Percentiles rank a stretch among this genome's conserved stretches.
Evolutionary conservation across 2,113 vertebrate species (phyloP).

Genomic region (Nymphicus hollandicus): DNA sequence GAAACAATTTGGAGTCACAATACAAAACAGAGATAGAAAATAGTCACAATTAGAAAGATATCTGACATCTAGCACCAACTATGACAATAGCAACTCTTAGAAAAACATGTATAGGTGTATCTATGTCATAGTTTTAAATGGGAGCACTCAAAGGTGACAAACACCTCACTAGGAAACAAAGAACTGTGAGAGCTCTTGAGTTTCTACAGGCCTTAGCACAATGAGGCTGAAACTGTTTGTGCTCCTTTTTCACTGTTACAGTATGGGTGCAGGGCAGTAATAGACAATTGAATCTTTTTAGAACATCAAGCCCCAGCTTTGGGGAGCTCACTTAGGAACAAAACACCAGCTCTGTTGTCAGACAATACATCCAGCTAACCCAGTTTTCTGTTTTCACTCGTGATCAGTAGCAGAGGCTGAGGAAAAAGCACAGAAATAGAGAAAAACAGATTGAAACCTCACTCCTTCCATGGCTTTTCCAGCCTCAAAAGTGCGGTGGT

Average conservation of each 20-base stretch:
- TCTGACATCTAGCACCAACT: not conserved
- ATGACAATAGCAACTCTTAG: not conserved
- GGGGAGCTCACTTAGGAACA: not conserved
- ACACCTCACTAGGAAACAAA: not conserved
- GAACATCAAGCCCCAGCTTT: not conserved
- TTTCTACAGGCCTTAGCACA: conserved; percentile 1
- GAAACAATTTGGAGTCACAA: not conserved
- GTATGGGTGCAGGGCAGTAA: not conserved
- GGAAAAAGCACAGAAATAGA: not conserved
- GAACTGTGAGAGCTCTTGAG: not conserved
- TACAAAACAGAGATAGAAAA: not conserved
- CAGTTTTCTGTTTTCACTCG: not conserved
- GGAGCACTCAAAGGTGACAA: not conserved
- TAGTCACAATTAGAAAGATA: not conserved
- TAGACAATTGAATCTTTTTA: not conserved
- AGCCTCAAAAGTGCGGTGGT: not conserved
- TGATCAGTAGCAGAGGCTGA: not conserved
- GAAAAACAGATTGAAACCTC: not conserved
- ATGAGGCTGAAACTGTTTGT: not conserved
- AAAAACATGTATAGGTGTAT: not conserved
- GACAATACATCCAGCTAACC: not conserved
- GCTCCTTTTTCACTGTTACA: not conserved
- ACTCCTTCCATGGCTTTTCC: not conserved
- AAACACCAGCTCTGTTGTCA: not conserved
- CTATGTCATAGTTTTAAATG: not conserved